Base-by-base conservation (phyloP, 2,888 invertebrate species). In the Aspidiotus destructor region DNA sequence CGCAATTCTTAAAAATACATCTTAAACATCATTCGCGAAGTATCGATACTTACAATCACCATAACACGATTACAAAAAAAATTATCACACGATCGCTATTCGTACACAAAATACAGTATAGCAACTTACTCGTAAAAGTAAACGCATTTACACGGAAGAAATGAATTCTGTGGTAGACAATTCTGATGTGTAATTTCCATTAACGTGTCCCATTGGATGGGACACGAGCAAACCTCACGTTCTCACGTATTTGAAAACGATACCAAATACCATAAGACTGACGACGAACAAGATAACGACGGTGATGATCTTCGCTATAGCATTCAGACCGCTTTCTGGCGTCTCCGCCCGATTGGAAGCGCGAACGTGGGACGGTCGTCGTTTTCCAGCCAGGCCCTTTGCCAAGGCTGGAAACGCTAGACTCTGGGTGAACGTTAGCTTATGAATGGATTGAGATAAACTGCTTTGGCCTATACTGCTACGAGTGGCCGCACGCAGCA, bases 151-250 rank as follows among this genome's bases (percentile, higher is more conserved):
- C 40, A 17, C 48, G 60, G 65, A 65, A 57, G 60, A 65, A 40
- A 48, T 16, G 13, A 15, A 16, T 42, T 57, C 53, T 11, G 60
- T 61, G 42, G 52, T 60, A 41, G 54, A n/a, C 53, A 53, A 41
- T 6, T 57, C 17, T 0, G 65, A 42, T n/a, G 11, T n/a, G 28
- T 28, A 28, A 28, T 28, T 28, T 28, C 1, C 5, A 65, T 65
- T 65, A 65, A 65, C 69, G 54, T 69, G 70, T 65, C 71, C 71
- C 69, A 58, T 13, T n/a, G 13, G 9, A 58, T 54, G 85, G 78
- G 85, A 84, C 82, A 86, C 81, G 79, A 86, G 84, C 80, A 86
- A 85, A 71, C 86, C 86, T 87, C 86, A 87, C 85, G 86, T 86
- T 77, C 84, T 80, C 75, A 85, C 86, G 75, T 85, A 86, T 76